Conservation (phyloP, 2,113 vertebrate genomes). For the Tragelaphus imberbis region DNA sequence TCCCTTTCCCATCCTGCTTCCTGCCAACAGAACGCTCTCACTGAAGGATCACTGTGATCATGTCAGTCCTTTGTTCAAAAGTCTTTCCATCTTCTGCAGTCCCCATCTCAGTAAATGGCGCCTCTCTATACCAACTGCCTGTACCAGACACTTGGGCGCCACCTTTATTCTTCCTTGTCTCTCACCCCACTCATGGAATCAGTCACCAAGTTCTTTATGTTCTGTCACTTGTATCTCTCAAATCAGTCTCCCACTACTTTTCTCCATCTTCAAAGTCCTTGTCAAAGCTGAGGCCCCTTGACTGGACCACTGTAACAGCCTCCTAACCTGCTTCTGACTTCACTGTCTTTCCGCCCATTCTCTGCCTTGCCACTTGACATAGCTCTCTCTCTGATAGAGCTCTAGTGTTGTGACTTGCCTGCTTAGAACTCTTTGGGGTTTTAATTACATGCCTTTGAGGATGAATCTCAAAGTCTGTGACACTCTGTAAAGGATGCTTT, state of each 20-base stretch:
- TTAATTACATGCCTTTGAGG: neutral
- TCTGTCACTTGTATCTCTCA: neutral
- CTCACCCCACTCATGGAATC: neutral
- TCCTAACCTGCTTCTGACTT: neutral
- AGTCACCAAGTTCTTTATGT: neutral
- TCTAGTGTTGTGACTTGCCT: neutral
- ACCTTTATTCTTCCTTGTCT: neutral
- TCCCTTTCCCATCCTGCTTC: neutral
- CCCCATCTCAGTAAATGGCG: neutral
- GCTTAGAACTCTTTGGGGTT: neutral
- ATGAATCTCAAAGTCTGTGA: neutral
- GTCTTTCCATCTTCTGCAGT: neutral
- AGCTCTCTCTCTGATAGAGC: neutral
- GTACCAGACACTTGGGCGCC: neutral
- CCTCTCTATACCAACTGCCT: neutral
- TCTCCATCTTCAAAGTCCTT: neutral
- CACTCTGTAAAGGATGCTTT: neutral
- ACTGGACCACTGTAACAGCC: neutral
- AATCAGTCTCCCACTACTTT: neutral
- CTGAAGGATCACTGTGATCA: neutral
- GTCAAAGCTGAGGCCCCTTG: neutral
- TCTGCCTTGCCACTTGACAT: neutral
- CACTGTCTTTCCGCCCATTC: neutral
- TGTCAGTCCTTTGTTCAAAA: neutral
- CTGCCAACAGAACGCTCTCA: neutral